Base-by-base conservation (phyloP, 1,140 invertebrate genomes). In the Penaeus chinensis region DNA sequence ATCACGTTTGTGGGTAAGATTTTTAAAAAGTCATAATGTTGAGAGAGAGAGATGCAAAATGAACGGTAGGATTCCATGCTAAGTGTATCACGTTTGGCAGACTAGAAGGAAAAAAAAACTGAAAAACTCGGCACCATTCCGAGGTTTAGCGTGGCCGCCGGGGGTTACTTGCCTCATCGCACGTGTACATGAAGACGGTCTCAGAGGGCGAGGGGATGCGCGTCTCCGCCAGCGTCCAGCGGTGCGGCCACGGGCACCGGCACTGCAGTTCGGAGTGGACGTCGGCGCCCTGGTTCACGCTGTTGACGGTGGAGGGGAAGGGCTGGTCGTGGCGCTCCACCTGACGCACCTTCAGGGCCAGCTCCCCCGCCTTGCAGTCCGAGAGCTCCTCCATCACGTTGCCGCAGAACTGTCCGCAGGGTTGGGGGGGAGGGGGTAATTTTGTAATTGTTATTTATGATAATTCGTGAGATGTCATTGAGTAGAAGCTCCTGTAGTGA, bases 281-380 rank as follows among this genome's bases (percentile, higher is more conserved):
- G 83, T 87, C 87, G 78, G 24, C 47, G 90, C 78, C 22, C 74
- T 86, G 66, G 27, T 71, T 88, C 7, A 91, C 85, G 69, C 84
- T 89, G 69, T 89, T 91, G 84, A 91, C 91, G 87, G 91, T 91
- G 90, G 54, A 47, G 90, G 61, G 63, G 76, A 86, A 78, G 78
- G 87, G 66, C 69, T 42, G 80, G 62, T 60, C 80, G 20, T 61
- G n/a, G 42, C 54, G 37, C 42, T 80, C 80, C 37, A 89, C 78
- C 47, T 18, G 85, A 71, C 47, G 90, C 76, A 66, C 91, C 84
- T 85, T 89, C 10, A 91, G 84, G 18, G 91, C 90, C 19, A 89
- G 61, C 32, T 88, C 82, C 37, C 89, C 89, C 16, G 66, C 82
- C 42, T 81, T 79, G 78, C 91, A 91, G 18, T 89, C 20, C 8